Conservation (phyloP, 2,888 invertebrate genomes). For the Cryptus armator region DNA sequence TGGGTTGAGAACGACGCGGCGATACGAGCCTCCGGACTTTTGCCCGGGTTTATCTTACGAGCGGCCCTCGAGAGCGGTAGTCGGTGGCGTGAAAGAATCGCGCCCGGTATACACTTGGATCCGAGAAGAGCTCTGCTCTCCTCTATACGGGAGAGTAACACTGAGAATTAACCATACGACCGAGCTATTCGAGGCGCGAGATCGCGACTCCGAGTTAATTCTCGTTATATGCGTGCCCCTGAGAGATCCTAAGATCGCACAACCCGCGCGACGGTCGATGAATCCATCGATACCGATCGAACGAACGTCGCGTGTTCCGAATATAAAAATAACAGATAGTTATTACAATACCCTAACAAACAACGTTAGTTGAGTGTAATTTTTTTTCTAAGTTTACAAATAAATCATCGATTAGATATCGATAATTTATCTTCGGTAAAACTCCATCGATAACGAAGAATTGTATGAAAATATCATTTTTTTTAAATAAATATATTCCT, state of each 20-base stretch:
- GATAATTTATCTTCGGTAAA: too few relatives aligned
- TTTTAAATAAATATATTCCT: too few relatives aligned
- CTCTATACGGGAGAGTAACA: slow-evolving; percentile 44
- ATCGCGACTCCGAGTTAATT: slow-evolving; percentile 10
- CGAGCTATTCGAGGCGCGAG: slow-evolving; percentile 59
- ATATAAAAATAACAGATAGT: background rate
- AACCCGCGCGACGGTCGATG: slow-evolving; percentile 1
- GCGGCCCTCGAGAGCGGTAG: slow-evolving; percentile 39
- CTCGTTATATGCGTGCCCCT: slow-evolving; percentile 20
- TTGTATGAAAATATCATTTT: too few relatives aligned
- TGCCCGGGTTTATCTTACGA: slow-evolving; percentile 57
- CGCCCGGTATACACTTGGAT: slow-evolving; percentile 22
- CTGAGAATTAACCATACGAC: slow-evolving; percentile 60
- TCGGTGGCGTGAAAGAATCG: slow-evolving; percentile 46
- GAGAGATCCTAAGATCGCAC: background rate
- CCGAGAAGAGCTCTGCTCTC: slow-evolving; percentile 20
- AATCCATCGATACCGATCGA: slow-evolving; percentile 63
- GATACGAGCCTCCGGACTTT: slow-evolving; percentile 69
- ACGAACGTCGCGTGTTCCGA: slow-evolving; percentile 56
- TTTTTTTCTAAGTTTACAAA: too few relatives aligned
- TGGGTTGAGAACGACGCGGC: slow-evolving; percentile 57
- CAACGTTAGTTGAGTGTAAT: too few relatives aligned
- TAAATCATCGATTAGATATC: too few relatives aligned
- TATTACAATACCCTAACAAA: background rate
- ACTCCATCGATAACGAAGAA: too few relatives aligned